Base-by-base conservation (phyloP, 2,888 invertebrate species). In the Drosophila limbata region DNA sequence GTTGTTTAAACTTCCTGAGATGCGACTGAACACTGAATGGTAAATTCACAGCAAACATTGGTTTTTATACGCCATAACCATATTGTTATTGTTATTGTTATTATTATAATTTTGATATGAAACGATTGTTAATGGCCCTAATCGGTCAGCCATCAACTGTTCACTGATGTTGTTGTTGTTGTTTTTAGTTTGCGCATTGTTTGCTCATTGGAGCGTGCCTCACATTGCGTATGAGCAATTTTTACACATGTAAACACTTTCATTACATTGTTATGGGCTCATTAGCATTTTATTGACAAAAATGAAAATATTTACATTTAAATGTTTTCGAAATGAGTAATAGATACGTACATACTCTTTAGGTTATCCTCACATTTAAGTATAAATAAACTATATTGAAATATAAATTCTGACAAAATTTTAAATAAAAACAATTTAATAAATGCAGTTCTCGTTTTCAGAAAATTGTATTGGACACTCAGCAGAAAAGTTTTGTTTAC, bases 81-180 rank as follows among this genome's bases (percentile, higher is more conserved):
- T 52, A 47, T 42, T 35, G 31, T 25, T 25, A 25, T 42, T 35
- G 31, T 25, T 25, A 25, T 25, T 25, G 25, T 47, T 28, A 44
- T 40, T 48, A 64, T 50, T 55, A 61, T 65, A 48, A 53, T 70
- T 59, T 59, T n/a, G 31, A 42, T 69, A 60, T 61, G 70, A 78
- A 85, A 71, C 69, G 67, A 50, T 85, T 78, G 83, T 84, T 86
- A 85, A 85, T 86, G 70, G 57, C 48, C 59, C 75, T 86, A 81
- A 85, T 88, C 81, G 74, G 51, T 48, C 39, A 40, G 17, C 50
- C 74, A 77, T 67, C 64, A 72, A 64, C 56, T 66, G 56, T 47
- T 85, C 51, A 65, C 21, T 44, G 44, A 33, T 53, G 47, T 56
- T 19, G 47, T 60, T 19, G 47, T 60, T 31, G 35, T 21, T 56